Conservation (phyloP, 2,113 vertebrate species). For the Myrmecobius fasciatus region DNA sequence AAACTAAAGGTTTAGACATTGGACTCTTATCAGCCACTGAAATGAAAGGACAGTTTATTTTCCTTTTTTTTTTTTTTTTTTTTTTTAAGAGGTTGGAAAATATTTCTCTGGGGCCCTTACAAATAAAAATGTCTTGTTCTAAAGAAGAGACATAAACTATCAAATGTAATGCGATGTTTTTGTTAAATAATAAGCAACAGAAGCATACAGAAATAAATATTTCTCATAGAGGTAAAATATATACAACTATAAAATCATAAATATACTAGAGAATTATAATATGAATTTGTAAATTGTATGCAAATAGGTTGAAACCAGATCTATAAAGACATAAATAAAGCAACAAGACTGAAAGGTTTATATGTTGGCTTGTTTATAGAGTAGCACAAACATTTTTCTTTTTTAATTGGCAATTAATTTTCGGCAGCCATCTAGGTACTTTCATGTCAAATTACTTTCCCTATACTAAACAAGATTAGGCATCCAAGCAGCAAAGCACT, state of each 20-base stretch:
- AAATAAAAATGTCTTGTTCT: conserved; percentile 82
- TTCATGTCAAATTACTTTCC: conserved; percentile 91
- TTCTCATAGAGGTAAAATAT: conserved; percentile 89
- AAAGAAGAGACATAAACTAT: conserved; percentile 87
- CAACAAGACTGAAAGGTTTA: conserved; percentile 89
- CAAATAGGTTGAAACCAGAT: conserved; percentile 89
- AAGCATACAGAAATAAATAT: conserved; percentile 88
- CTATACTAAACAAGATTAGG: conserved; percentile 89
- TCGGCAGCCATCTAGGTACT: conserved; percentile 89
- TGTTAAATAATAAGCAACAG: conserved; percentile 89
- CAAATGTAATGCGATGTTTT: conserved; percentile 87
- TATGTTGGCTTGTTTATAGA: conserved; percentile 90
- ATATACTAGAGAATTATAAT: conserved; percentile 88
- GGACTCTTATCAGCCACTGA: background rate
- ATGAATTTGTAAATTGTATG: conserved; percentile 90
- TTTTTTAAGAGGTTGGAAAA: conserved; percentile 54
- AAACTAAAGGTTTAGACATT: background rate
- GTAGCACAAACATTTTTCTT: conserved; percentile 92
- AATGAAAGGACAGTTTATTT: conserved; percentile 23
- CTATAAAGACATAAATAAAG: conserved; percentile 90
- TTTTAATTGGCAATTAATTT: conserved; percentile 94
- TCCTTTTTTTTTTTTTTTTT: background rate
- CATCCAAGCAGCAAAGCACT: conserved; percentile 89
- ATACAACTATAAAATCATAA: conserved; percentile 89
- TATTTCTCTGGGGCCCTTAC: conserved; percentile 60